Percentiles rank a stretch among this genome's conserved stretches.
Evolutionary conservation across 2,888 invertebrate species (phyloP).

Genomic region (Pharmacophagus antenor): DNA sequence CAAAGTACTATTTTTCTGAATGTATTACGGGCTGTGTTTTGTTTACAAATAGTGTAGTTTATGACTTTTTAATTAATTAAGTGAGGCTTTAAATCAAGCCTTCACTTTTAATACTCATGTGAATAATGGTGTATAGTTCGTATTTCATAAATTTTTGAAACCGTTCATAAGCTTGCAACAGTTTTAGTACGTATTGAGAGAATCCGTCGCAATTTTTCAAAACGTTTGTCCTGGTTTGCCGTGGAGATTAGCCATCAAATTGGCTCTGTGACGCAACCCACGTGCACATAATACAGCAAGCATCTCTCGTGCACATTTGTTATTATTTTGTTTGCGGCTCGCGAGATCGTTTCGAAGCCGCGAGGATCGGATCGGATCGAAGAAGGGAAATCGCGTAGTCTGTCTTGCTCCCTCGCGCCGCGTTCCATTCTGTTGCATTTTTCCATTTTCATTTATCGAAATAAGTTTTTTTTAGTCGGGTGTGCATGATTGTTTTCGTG

Average conservation of each 20-base stretch:
- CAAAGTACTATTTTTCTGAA: conserved; percentile 71
- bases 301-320: conserved; percentile 85
- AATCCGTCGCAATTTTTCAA: conserved; percentile 55
- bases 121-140: conserved; percentile 67
- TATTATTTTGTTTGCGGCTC: conserved; percentile 86
- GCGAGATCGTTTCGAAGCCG: conserved; percentile 82
- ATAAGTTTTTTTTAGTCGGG: conserved; percentile 51
- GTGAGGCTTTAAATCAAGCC: conserved; percentile 53
- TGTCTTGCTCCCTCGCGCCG: conserved; percentile 60
- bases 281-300: conserved; percentile 75
- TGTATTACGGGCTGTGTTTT: conserved; percentile 74
- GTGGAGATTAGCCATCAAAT: conserved; percentile 54
- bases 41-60: conserved; percentile 75
- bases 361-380: conserved; percentile 56
- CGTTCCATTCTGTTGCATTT: conserved; percentile 47
- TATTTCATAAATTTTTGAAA: conserved; percentile 69
- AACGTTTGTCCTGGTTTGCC: conserved; percentile 46
- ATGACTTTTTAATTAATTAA: conserved; percentile 56
- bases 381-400: conserved; percentile 65
- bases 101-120: conserved; percentile 59
- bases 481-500: conserved; percentile 63
- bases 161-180: conserved; percentile 58
- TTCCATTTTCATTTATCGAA: conserved; percentile 55
- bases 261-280: conserved; percentile 75
- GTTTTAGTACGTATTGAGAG: conserved; percentile 48